Evolutionary conservation across 2,797 vertebrate genomes (phyloP), one percentile per base, ranked within the genome.

Genomic region (Botia kubotai): DNA sequence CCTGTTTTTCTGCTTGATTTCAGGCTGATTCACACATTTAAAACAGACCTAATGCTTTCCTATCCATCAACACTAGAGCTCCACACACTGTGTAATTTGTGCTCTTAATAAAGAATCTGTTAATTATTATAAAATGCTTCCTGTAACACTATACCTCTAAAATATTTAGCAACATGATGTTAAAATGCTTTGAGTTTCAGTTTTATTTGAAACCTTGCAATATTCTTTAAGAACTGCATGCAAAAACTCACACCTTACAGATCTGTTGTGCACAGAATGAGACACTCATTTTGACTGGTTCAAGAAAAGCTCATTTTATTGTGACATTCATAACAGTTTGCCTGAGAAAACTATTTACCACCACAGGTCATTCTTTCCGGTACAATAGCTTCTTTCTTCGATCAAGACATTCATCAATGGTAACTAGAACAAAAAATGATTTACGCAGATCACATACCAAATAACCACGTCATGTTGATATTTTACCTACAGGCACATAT

Each of bases 301-400:
- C 57, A 29, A 82, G 75, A 75, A 80, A 81, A 85, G 55, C 71
- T 21, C 17, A 69, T 72, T 86, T 85, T 83, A 84, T 84, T 86
- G 16, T 62, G 80, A 86, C 79, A 87, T 86, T 87, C 81, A 76
- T 46, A 55, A 70, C 17, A 33, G 67, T 67, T 70, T 36, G 58
- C 76, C 62, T 76, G 62, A 76, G 80, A 55, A 76, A 79, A 74
- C 70, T 69, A 78, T 69, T 77, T 67, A 82, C 48, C 58, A 57
- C 46, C 69, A 75, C 78, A 29, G 26, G 5, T 74, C 29, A 75
- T 48, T 82, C 73, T 65, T 19, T 74, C 55, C 39, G 36, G 43
- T 75, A 73, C 33, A 26, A 19, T 66, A 57, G 53, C 57, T 21
- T 74, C 8, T 65, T 11, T 43, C 76, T 72, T 62, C n/a, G 26